These are phyloP conservation scores for Drosophila cyrtoloma DNA, from an alignment of 2,888 invertebrate genomes.

Conservation along the genomic window DNA sequence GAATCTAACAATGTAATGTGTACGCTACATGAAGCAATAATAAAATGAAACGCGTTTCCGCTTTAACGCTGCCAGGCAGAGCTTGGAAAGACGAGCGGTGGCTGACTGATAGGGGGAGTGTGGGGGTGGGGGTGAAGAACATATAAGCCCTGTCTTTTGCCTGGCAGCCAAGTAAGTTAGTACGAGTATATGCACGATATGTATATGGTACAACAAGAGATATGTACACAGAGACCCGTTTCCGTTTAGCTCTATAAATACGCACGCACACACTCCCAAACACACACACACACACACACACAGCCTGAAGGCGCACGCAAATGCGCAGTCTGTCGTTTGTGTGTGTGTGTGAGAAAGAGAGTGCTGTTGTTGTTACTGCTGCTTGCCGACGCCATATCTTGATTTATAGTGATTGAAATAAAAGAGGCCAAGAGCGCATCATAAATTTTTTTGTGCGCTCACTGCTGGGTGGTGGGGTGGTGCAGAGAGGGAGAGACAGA, in stretches of 20 bases:
- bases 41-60: slow-evolving; percentile 80
- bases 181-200: slow-evolving; percentile 45
- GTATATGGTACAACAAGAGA: slow-evolving; percentile 48
- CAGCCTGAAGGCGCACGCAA: slow-evolving; percentile 64
- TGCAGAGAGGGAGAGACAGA: neutral
- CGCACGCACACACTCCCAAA: slow-evolving; percentile 24
- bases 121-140: slow-evolving; percentile 19
- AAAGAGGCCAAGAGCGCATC: slow-evolving; percentile 80
- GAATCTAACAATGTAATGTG: slow-evolving; percentile 74
- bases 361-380: slow-evolving; percentile 28
- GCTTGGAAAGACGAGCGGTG: neutral
- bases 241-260: slow-evolving; percentile 62
- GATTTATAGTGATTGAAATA: slow-evolving; percentile 83
- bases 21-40: slow-evolving; percentile 78
- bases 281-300: slow-evolving; percentile 28
- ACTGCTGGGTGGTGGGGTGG: slow-evolving; percentile 4
- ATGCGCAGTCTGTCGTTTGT: slow-evolving; percentile 59
- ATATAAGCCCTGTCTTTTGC: slow-evolving; percentile 59
- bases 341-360: slow-evolving; percentile 23
- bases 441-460: slow-evolving; percentile 74
- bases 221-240: slow-evolving; percentile 63
- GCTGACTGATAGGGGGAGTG: neutral
- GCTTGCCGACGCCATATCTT: slow-evolving; percentile 73
- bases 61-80: slow-evolving; percentile 55
- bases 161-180: slow-evolving; percentile 52